phyloP scores from a whole-genome alignment of 2,797 vertebrate genomes.

The Catostomus latipinnis region DNA sequence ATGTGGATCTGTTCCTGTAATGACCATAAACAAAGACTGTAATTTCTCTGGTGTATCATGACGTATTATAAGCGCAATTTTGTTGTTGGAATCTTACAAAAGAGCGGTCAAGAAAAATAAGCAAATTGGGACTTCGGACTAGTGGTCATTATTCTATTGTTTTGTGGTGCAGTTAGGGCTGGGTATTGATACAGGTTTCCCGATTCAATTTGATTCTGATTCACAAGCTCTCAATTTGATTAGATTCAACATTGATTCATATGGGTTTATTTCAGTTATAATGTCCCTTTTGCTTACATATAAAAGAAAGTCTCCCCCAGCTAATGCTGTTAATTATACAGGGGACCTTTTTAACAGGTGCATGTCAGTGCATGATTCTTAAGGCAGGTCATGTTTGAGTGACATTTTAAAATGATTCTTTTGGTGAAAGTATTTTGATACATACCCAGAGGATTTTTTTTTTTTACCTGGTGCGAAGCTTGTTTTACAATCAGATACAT shows the following conservation, averaged over 20 bases:
- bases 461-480: neutral
- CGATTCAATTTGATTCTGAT: neutral
- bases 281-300: too few species aligned
- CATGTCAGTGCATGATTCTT: slow-evolving; percentile 2
- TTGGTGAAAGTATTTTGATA: neutral
- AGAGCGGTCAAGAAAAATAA: neutral
- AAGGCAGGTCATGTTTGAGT: neutral
- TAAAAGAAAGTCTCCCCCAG: neutral
- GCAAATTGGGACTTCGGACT: neutral
- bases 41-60: neutral
- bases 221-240: neutral
- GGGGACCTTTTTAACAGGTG: neutral
- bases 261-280: too few species aligned
- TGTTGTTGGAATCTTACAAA: neutral
- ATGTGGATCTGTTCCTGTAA: neutral
- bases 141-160: neutral
- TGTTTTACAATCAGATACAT: neutral
- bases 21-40: too few species aligned
- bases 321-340: neutral
- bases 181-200: too few species aligned
- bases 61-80: neutral
- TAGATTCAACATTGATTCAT: too few species aligned
- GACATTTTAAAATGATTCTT: neutral
- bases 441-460: neutral
- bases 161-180: neutral